Percentiles rank a stretch among this genome's conserved stretches.
Evolutionary conservation across 2,888 invertebrate species (phyloP).

Genomic region (Willowsia nigromaculata): DNA sequence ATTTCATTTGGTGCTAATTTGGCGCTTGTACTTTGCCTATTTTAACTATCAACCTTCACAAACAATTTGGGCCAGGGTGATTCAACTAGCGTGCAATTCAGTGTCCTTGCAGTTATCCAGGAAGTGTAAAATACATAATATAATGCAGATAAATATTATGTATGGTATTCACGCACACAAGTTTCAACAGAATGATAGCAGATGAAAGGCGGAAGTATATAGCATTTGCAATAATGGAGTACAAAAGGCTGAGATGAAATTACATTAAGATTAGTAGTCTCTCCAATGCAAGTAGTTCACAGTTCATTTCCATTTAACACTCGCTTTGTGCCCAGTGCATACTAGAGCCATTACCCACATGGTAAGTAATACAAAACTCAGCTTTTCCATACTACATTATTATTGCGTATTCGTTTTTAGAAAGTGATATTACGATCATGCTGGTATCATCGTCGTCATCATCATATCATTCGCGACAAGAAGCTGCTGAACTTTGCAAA

Average conservation of each 20-base stretch:
- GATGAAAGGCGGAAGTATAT: not conserved
- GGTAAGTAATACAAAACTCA: conserved; percentile 21
- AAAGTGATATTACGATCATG: conserved; percentile 40
- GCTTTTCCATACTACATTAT: not conserved
- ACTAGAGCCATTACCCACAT: too few relatives aligned
- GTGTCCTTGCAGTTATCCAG: not conserved
- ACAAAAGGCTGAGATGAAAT: conserved; percentile 53
- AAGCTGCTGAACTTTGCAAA: conserved; percentile 18
- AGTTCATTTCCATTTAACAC: conserved; percentile 71
- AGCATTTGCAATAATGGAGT: conserved; percentile 38
- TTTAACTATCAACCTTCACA: too few relatives aligned
- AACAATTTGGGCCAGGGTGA: too few relatives aligned
- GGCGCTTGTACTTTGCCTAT: too few relatives aligned
- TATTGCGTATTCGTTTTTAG: conserved; percentile 19
- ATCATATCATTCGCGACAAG: not conserved
- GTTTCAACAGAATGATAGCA: not conserved
- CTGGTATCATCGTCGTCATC: not conserved
- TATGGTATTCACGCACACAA: not conserved
- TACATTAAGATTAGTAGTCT: conserved; percentile 63
- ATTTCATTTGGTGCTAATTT: too few relatives aligned
- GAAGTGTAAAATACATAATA: not conserved
- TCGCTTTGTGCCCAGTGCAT: conserved; percentile 48
- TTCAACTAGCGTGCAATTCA: not conserved
- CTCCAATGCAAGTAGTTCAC: conserved; percentile 44
- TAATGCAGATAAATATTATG: too few relatives aligned